These are phyloP conservation scores for Cephus spinipes DNA, from an alignment of 2,888 invertebrate genomes.

Conservation along the genomic window DNA sequence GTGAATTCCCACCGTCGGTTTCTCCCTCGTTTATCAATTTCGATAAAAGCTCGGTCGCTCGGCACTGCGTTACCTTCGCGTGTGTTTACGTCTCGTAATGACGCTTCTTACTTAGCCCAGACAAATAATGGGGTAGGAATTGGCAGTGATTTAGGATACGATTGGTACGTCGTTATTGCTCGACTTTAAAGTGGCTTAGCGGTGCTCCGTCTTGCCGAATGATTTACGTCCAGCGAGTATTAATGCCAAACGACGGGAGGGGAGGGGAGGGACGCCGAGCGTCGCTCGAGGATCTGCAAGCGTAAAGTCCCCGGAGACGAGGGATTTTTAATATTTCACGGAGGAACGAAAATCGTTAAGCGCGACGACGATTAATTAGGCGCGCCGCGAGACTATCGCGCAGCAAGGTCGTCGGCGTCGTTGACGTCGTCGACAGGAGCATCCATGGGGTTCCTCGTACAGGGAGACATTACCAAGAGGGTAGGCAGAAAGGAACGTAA, in stretches of 20 bases:
- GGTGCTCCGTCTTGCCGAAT: background rate
- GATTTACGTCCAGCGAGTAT: background rate
- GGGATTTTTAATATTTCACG: background rate
- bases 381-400: background rate
- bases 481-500: background rate
- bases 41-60: background rate
- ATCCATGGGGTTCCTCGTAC: background rate
- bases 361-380: background rate
- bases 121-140: background rate
- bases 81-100: background rate
- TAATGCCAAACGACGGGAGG: too few species aligned
- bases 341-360: background rate
- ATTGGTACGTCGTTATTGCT: background rate
- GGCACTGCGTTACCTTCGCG: background rate
- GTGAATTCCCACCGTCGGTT: background rate
- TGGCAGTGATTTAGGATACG: background rate
- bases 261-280: background rate
- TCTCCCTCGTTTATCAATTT: background rate
- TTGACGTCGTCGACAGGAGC: background rate
- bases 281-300: background rate
- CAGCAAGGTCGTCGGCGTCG: background rate
- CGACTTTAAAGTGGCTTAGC: background rate
- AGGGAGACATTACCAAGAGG: background rate
- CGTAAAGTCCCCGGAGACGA: background rate
- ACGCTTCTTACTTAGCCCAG: background rate